Base-by-base conservation (phyloP, 2,113 vertebrate genomes). In the Carassius carassius region DNA sequence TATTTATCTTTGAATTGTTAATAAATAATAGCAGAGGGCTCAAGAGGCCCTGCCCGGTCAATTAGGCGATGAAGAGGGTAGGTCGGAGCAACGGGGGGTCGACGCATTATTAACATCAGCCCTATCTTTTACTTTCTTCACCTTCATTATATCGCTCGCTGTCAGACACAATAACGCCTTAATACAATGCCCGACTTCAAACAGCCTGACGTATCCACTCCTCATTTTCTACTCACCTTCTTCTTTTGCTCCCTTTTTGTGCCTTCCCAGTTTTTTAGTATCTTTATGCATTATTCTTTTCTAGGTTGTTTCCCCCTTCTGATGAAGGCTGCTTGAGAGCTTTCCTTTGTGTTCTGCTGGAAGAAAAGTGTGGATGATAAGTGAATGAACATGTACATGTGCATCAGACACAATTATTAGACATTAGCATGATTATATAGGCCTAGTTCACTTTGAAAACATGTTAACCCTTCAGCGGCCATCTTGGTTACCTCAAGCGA, bases 1-100 rank as follows among this genome's bases (percentile, higher is more conserved):
- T 97, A 99, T 99, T 98, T 96, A 98, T 94, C 91, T 91, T 96
- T 98, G 95, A 98, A 98, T 98, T 97, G 97, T 99, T 97, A 98
- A 98, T 98, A 98, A 98, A 97, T 98, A 97, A 98, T 98, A 98
- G 96, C 95, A 96, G 96, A 93, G 93, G 95, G 93, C 95, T 95
- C 93, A 85, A 93, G 96, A 96, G 97, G 97, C 93, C 94, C 88
- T 91, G 93, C 92, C 79, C 91, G 95, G 97, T 97, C 97, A 98
- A 99, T 98, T 98, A 98, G 94, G 89, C 94, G 90, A 91, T 82
- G 93, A 94, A 94, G 94, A 95, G 96, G 95, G 95, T 95, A 94
- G 96, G 95, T 93, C 92, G 92, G 92, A 94, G 72, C 96, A 94
- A 96, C 90, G 82, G 96, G 95, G 92, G 93, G 91, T 84, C 92